Conservation (phyloP, 2,797 vertebrate genomes). For the Decapterus maruadsi region DNA sequence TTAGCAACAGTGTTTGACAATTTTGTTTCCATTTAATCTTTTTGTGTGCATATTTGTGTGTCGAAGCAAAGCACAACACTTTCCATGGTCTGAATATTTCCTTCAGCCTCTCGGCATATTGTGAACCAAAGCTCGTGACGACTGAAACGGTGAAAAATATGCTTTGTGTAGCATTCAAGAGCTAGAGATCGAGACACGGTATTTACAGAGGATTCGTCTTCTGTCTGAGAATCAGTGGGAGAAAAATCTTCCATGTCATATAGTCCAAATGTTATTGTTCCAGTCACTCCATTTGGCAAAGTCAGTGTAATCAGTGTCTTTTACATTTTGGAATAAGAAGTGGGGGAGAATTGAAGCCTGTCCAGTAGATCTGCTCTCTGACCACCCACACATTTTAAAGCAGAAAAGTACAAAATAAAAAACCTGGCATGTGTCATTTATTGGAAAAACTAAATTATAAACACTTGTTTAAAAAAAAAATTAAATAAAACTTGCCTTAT, state of each 20-base stretch:
- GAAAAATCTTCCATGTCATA: slow-evolving; percentile 44
- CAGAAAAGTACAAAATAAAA: slow-evolving; percentile 11
- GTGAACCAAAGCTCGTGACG: background rate
- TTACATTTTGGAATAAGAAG: slow-evolving; percentile 42
- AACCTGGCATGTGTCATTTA: background rate
- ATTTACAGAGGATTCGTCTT: slow-evolving; percentile 23
- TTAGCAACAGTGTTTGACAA: background rate
- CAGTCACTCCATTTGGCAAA: slow-evolving; percentile 51
- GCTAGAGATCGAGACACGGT: background rate
- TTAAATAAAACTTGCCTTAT: background rate
- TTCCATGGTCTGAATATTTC: slow-evolving; percentile 3
- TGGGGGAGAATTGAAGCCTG: slow-evolving; percentile 29
- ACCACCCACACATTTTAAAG: slow-evolving; percentile 22
- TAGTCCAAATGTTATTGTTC: slow-evolving; percentile 32
- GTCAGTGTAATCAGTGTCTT: slow-evolving; percentile 53
- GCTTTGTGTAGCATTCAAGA: background rate
- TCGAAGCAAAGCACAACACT: background rate
- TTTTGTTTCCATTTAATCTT: slow-evolving; percentile 13
- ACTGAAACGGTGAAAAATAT: background rate
- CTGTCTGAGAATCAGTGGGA: slow-evolving; percentile 18
- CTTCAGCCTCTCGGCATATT: slow-evolving; percentile 3
- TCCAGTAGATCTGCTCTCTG: slow-evolving; percentile 38
- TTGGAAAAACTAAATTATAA: background rate
- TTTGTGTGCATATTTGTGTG: slow-evolving; percentile 4
- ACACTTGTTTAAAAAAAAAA: background rate